Conservation (phyloP, 2,888 invertebrate species). For the Caenorhabditis drosophilae region DNA sequence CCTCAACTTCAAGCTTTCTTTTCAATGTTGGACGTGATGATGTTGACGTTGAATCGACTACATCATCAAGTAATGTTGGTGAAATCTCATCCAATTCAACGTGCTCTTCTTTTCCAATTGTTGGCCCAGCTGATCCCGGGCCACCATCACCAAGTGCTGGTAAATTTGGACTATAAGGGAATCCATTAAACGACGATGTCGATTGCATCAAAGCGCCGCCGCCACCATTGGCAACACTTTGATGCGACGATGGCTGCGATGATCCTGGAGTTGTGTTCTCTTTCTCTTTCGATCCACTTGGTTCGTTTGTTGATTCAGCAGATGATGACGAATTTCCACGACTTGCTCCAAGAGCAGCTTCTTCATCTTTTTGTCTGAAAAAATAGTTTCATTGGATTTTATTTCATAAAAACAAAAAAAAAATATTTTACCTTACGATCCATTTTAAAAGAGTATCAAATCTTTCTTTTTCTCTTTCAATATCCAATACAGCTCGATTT, state of each 20-base stretch:
- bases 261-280: constrained; percentile 23
- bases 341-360: constrained; percentile 17
- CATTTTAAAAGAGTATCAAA: constrained; percentile 25
- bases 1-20: constrained; percentile 9
- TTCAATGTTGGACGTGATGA: constrained; percentile 12
- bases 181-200: constrained; percentile 20
- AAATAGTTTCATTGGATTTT: no score
- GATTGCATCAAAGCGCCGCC: constrained; percentile 12
- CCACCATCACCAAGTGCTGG: neutral
- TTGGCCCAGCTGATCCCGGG: neutral
- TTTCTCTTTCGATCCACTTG: neutral
- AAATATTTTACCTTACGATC: no score
- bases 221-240: constrained; percentile 8
- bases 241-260: constrained; percentile 31
- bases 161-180: constrained; percentile 21
- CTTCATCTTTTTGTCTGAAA: constrained; percentile 10
- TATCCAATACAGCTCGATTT: constrained; percentile 36
- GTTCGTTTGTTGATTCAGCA: neutral
- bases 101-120: constrained; percentile 4
- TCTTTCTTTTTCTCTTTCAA: constrained; percentile 28
- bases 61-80: constrained; percentile 5
- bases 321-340: constrained; percentile 17
- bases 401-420: no score
- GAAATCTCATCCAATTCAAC: constrained; percentile 26
- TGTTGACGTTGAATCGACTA: neutral